phyloP scores from a whole-genome alignment of 1,140 invertebrate species.

The Stegodyphus dumicola region DNA sequence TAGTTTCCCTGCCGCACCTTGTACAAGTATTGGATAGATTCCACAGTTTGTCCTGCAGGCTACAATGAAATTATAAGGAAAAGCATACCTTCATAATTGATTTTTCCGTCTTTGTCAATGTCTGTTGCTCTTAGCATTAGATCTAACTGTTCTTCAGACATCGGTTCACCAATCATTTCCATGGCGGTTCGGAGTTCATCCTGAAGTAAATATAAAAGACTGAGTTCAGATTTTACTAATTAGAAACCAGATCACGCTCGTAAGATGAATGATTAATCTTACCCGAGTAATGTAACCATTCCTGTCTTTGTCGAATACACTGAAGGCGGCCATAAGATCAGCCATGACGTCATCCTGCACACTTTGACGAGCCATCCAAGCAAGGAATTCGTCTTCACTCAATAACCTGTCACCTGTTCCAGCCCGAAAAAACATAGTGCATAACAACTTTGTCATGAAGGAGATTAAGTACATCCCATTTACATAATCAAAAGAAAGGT shows the following conservation, averaged over 20 bases:
- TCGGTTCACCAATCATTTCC: slow-evolving; percentile 81
- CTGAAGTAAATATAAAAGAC: not conserved
- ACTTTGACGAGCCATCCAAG: slow-evolving; percentile 63
- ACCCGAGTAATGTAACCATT: slow-evolving; percentile 78
- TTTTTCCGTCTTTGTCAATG: slow-evolving; percentile 80
- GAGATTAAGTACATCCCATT: too few species aligned
- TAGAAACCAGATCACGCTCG: too few species aligned
- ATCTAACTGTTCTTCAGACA: slow-evolving; percentile 78
- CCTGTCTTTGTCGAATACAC: slow-evolving; percentile 81
- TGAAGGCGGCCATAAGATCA: slow-evolving; percentile 80
- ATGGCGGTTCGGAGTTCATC: slow-evolving; percentile 80
- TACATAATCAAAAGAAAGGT: too few species aligned
- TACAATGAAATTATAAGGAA: too few species aligned
- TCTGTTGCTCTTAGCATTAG: slow-evolving; percentile 79
- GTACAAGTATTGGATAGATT: too few species aligned
- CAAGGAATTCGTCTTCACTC: slow-evolving; percentile 64
- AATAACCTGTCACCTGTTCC: slow-evolving; percentile 62
- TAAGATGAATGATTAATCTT: not conserved
- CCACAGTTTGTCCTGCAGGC: too few species aligned
- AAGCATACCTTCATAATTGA: slow-evolving; percentile 77
- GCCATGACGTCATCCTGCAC: slow-evolving; percentile 66
- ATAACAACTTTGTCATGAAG: too few species aligned
- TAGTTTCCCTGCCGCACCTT: too few species aligned
- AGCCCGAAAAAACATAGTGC: not conserved
- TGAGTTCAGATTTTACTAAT: too few species aligned